These are phyloP conservation scores for Rhyacophila evoluta DNA, from an alignment of 2,888 invertebrate species.

Conservation along the genomic window DNA sequence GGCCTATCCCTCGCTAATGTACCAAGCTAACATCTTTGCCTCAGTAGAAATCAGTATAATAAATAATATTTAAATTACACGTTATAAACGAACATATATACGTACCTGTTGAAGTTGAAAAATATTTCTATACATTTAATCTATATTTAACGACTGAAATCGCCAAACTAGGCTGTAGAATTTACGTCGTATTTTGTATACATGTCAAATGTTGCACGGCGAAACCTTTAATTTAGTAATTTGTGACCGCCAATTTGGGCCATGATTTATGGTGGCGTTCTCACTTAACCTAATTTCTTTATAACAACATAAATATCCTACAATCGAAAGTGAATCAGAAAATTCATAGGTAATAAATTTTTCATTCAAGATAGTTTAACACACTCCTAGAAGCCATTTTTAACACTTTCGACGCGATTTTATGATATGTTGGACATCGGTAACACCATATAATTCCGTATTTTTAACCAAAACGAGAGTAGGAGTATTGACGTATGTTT, in stretches of 20 bases:
- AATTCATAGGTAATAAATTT: not conserved
- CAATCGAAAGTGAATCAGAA: slow-evolving; percentile 1
- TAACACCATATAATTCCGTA: too few species aligned
- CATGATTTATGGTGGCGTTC: not conserved
- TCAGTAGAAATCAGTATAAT: too few species aligned
- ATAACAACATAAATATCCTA: not conserved
- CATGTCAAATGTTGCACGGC: not conserved
- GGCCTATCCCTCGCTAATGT: too few species aligned
- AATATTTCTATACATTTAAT: not conserved
- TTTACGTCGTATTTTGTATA: not conserved
- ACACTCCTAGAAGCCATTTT: too few species aligned
- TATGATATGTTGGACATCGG: too few species aligned
- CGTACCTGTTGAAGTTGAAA: not conserved
- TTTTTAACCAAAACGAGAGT: too few species aligned
- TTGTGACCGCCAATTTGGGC: not conserved
- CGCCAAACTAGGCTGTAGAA: not conserved
- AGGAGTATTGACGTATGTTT: too few species aligned
- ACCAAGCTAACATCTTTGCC: too few species aligned
- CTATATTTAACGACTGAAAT: not conserved
- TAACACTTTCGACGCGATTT: too few species aligned
- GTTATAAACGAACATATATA: too few species aligned
- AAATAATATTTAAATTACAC: too few species aligned
- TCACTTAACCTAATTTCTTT: not conserved
- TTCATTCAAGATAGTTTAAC: not conserved
- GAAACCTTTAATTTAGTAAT: slow-evolving; percentile 14